Evolutionary conservation across 1,140 invertebrate species (phyloP), one percentile per base, ranked within the genome.

Genomic region (Anastrepha obliqua): DNA sequence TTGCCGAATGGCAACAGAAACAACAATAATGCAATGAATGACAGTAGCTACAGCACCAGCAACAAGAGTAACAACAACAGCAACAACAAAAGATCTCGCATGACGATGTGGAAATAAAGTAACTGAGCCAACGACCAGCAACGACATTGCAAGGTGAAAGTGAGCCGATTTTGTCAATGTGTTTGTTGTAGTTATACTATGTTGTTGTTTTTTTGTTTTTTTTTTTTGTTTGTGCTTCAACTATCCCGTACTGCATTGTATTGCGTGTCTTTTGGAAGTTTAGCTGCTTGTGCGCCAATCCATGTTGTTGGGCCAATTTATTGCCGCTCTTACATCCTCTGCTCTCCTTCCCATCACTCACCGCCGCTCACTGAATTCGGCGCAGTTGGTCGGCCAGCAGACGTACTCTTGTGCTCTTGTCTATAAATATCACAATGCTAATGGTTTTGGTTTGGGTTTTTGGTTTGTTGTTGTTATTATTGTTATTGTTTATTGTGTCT

Each of bases 91-190:
- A 88, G 11, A 17, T 2, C 58, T 74, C 86, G 47, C 20, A 55
- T 60, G 70, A 78, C 70, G 42, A 87, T 78, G 67, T 87, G 67
- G 70, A 87, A 74, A 87, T 87, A 87, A 87, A 81, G 74, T 88
- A 87, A 91, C 90, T 58, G 74, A 92, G 91, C 91, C 91, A 92
- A 92, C 91, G 91, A 92, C 91, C 91, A 92, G 91, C 91, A 91
- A 91, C 91, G 91, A 91, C 91, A 92, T 92, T 92, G 91, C 91
- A 92, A 92, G 91, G 91, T 92, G 91, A 92, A 92, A 92, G 91
- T 92, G 92, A 92, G 87, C 70, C 85, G 86, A 65, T 44, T 65
- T 47, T 20, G 87, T 86, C 85, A 47, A 70, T 70, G 64, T 65
- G 55, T 58, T 51, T 60, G 81, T 85, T 81, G 74, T 67, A 67